phyloP scores from a whole-genome alignment of 2,113 vertebrate genomes.

The Thamnaconus septentrionalis region DNA sequence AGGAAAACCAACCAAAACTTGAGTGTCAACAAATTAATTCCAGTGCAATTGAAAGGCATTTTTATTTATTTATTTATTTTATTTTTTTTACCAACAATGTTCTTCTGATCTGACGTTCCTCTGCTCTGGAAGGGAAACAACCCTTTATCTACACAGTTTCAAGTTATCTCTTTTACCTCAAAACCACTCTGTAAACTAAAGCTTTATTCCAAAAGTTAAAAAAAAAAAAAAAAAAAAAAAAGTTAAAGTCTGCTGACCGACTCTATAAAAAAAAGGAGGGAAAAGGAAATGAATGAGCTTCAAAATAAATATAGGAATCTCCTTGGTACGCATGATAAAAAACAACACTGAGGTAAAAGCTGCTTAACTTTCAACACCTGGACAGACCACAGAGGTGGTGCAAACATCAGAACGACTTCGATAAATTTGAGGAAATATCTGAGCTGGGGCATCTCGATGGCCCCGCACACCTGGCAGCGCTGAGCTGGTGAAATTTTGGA shows the following conservation, averaged over 20 bases:
- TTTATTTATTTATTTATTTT: no score
- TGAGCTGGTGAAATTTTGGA: conserved; percentile 47
- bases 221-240: background rate
- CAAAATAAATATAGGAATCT: conserved; percentile 13
- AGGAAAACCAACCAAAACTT: no score
- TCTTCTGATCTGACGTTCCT: no score
- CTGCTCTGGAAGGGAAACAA: no score
- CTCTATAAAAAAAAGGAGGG: no score
- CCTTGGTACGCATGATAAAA: conserved; percentile 38
- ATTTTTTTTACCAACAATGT: no score
- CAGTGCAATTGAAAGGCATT: background rate
- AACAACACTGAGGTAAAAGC: conserved; percentile 23
- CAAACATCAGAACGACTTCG: conserved; percentile 6
- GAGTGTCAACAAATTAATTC: no score
- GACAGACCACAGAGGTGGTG: conserved; percentile 27
- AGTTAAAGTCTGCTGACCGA: no score
- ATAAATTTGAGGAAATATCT: conserved; percentile 31
- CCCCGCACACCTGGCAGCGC: conserved; percentile 27
- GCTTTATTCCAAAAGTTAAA: background rate
- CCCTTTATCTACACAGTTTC: conserved; percentile 18
- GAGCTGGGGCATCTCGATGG: conserved; percentile 12
- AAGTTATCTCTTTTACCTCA: conserved; percentile 1
- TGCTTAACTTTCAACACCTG: conserved; percentile 20
- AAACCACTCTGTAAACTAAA: no score
- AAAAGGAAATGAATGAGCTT: conserved; percentile 1